Base-by-base conservation (phyloP, 2,797 vertebrate genomes). In the Oophaga sylvatica region DNA sequence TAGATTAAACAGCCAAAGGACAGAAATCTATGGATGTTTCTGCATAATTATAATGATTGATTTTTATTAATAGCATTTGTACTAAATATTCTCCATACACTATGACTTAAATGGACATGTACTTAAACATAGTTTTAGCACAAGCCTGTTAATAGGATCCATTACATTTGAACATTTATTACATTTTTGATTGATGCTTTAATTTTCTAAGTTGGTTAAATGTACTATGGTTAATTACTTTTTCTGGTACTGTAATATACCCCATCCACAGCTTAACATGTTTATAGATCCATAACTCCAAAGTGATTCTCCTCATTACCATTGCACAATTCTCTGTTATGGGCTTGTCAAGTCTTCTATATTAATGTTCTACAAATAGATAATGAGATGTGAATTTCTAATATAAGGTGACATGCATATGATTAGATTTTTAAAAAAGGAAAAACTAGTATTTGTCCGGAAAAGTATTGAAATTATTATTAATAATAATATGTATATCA, bases 171-270 rank as follows among this genome's bases (percentile, higher is more conserved):
- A 84, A 84, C 83, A 84, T 76, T 84, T 84, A 84, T 77, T 84
- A 84, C 83, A 77, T 76, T 76, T 84, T 84, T 84, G 83, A 84
- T 84, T 84, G 83, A 84, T 84, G 83, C 71, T 77, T 77, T 84
- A 77, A 84, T 84, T 77, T 84, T 63, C 57, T 75, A 84, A 84
- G 83, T 77, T 77, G 83, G 83, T 77, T 84, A 76, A 77, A 84
- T 84, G 71, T 84, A 76, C 71, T 84, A 84, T 84, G 83, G 71
- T 77, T 84, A 84, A 84, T 84, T 84, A 84, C 83, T 84, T 77
- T 82, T 84, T 84, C 83, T 77, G 70, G 83, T 84, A 53, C 83
- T 77, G 71, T 84, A 77, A 84, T 84, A 65, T 84, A 84, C 57
- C 83, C 83, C 59, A 63, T 84, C 83, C 59, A 63, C 71, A 77